phyloP scores from a whole-genome alignment of 2,888 invertebrate genomes.

The Lepidonotus clava region DNA sequence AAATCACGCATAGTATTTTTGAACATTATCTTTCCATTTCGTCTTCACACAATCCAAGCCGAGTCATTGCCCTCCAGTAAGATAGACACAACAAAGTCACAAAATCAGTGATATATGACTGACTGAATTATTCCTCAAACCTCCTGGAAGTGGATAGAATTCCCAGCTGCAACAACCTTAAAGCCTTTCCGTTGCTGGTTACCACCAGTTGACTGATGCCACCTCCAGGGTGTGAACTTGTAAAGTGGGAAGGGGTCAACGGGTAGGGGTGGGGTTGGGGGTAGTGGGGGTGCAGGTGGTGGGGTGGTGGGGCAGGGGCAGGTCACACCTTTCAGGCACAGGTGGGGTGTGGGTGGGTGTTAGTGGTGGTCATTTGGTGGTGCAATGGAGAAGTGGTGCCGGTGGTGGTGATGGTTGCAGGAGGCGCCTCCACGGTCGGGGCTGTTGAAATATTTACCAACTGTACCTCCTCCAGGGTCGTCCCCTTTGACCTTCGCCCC shows the following conservation, averaged over 20 bases:
- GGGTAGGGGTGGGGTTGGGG: neutral
- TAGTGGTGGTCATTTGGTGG: neutral
- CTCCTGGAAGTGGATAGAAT: too few species aligned
- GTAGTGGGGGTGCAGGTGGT: neutral
- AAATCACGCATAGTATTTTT: too few species aligned
- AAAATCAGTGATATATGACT: too few species aligned
- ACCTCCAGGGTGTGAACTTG: slow-evolving; percentile 16
- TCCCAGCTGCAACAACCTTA: too few species aligned
- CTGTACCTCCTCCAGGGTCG: neutral
- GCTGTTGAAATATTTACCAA: neutral
- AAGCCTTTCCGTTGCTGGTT: neutral
- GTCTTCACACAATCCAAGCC: too few species aligned
- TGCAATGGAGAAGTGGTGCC: neutral
- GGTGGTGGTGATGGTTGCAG: neutral
- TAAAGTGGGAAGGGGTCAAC: neutral
- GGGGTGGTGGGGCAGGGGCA: neutral
- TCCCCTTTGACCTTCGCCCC: neutral
- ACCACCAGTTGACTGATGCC: neutral
- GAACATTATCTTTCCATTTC: too few species aligned
- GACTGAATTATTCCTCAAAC: too few species aligned
- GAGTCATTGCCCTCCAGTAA: too few species aligned
- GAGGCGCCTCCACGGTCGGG: neutral
- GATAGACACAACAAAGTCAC: too few species aligned
- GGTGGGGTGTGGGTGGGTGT: neutral
- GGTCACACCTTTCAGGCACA: neutral